Conservation (phyloP, 2,888 invertebrate genomes). For the Aspidapion aeneum region DNA sequence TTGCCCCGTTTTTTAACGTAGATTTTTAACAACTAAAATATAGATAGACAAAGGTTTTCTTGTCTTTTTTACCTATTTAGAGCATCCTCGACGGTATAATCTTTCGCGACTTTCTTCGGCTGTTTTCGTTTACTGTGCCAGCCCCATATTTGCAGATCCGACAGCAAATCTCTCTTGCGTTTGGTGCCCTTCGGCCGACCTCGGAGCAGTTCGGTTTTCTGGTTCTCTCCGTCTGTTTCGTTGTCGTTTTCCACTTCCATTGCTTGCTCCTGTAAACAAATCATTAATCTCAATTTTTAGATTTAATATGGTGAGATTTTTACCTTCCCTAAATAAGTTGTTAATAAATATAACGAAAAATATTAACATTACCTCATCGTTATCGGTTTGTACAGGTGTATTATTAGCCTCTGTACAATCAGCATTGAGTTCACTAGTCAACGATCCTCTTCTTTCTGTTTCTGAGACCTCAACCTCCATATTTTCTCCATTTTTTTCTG, state of each 20-base stretch:
- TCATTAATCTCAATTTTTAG: constrained; percentile 1
- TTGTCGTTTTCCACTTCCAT: constrained; percentile 39
- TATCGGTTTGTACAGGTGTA: constrained; percentile 44
- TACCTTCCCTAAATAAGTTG: too few relatives aligned
- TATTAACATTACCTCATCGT: constrained; percentile 39
- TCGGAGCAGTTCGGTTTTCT: constrained; percentile 38
- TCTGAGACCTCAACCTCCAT: constrained; percentile 37
- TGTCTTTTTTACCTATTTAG: constrained; percentile 56
- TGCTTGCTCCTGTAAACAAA: constrained; percentile 29
- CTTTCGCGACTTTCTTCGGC: constrained; percentile 53
- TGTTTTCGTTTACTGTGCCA: constrained; percentile 66
- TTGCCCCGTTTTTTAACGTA: too few relatives aligned
- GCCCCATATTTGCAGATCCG: constrained; percentile 72
- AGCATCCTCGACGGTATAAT: constrained; percentile 65
- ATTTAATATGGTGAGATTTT: too few relatives aligned
- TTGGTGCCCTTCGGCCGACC: constrained; percentile 45
- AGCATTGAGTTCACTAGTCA: constrained; percentile 41
- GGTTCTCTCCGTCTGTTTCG: constrained; percentile 46
- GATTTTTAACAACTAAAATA: too few relatives aligned
- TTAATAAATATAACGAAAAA: constrained; percentile 1
- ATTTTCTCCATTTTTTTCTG: constrained; percentile 38
- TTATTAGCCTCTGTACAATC: constrained; percentile 37
- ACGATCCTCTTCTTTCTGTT: constrained; percentile 41
- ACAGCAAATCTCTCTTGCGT: constrained; percentile 68
- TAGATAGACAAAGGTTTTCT: too few relatives aligned